Conservation (phyloP, 2,797 vertebrate genomes). For the Dryobates pubescens region DNA sequence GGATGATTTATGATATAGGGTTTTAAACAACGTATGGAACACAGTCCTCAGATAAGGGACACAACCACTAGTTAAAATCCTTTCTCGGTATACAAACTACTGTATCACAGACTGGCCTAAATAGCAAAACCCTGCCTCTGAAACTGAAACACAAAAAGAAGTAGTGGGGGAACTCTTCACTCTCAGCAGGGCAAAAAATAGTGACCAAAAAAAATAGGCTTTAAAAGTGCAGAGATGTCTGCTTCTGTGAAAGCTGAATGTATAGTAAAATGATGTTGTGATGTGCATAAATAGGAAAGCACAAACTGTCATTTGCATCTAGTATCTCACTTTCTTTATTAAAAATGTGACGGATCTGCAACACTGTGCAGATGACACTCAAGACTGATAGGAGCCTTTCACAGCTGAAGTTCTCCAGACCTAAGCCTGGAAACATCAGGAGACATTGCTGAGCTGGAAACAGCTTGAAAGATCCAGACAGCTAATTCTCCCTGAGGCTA, state of each 20-base stretch:
- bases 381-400: constrained; percentile 14
- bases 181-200: not conserved
- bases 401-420: constrained; percentile 28
- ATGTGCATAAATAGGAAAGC: constrained; percentile 17
- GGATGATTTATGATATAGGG: not conserved
- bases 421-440: not conserved
- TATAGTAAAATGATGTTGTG: not conserved
- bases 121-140: not conserved
- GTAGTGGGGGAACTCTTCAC: not conserved
- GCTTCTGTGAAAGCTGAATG: constrained; percentile 3
- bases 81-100: not conserved
- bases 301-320: not conserved
- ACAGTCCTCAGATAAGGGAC: not conserved
- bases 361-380: not conserved
- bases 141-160: not conserved
- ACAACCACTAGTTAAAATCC: not conserved
- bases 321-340: not conserved
- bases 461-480: not conserved
- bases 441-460: constrained; percentile 6
- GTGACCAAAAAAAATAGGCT: not conserved
- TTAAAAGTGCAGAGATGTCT: not conserved
- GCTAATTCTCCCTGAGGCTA: not conserved
- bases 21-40: not conserved
- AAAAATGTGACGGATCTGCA: not conserved
- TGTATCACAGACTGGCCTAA: not conserved